phyloP scores from a whole-genome alignment of 2,888 invertebrate species.

The Oscheius myriophilus region DNA sequence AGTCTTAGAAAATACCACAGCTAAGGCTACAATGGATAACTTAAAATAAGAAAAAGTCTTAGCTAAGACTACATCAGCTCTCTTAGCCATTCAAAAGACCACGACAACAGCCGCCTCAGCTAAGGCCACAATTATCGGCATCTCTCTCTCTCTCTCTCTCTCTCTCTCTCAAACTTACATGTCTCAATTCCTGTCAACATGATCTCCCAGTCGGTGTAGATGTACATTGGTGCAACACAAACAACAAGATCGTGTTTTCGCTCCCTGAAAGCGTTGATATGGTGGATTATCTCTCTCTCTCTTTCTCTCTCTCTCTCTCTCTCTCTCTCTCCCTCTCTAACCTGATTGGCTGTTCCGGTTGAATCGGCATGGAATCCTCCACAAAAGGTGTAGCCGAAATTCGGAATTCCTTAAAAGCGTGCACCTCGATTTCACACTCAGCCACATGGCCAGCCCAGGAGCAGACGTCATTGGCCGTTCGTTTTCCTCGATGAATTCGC shows the following conservation, averaged over 20 bases:
- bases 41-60: too few relatives aligned
- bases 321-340: slow-evolving; percentile 16
- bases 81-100: too few relatives aligned
- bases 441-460: slow-evolving; percentile 68
- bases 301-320: slow-evolving; percentile 27
- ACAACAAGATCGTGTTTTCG: slow-evolving; percentile 59
- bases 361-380: slow-evolving; percentile 48
- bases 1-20: too few relatives aligned
- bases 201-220: slow-evolving; percentile 69
- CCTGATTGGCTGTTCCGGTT: slow-evolving; percentile 44
- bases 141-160: too few relatives aligned
- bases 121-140: too few relatives aligned
- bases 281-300: slow-evolving; percentile 24
- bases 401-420: slow-evolving; percentile 47
- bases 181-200: slow-evolving; percentile 63
- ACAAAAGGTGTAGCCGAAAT: slow-evolving; percentile 52
- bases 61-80: too few relatives aligned
- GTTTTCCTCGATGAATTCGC: slow-evolving; percentile 57
- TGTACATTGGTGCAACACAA: slow-evolving; percentile 69
- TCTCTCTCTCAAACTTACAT: background rate
- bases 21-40: too few relatives aligned
- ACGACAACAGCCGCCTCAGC: too few relatives aligned
- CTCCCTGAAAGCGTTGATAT: too few relatives aligned
- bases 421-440: slow-evolving; percentile 62
- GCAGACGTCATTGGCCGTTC: slow-evolving; percentile 66